Conservation (phyloP, 2,888 invertebrate genomes). For the Ashinkailepas kermadecensis region DNA sequence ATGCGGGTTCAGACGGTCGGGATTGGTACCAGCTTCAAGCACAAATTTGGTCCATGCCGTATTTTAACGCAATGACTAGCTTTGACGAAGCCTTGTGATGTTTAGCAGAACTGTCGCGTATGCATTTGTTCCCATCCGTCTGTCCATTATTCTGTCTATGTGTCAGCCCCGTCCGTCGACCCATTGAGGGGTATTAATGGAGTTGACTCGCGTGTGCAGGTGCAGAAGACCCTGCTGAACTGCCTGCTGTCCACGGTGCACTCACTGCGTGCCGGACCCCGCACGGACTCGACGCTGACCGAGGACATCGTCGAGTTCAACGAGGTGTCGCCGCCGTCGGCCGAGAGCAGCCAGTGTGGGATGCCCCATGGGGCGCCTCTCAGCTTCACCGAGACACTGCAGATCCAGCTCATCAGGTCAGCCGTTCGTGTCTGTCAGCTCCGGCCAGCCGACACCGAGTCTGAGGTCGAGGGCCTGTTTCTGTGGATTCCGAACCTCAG, state of each 20-base stretch:
- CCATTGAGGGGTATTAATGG: no score
- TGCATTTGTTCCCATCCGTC: no score
- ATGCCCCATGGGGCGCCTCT: constrained; percentile 40
- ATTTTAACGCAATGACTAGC: no score
- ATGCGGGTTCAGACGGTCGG: no score
- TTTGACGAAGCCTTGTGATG: no score
- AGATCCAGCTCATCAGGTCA: constrained; percentile 56
- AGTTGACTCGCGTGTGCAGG: constrained; percentile 32
- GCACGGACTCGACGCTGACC: constrained; percentile 51
- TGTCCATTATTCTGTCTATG: no score
- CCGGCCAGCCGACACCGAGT: constrained; percentile 29
- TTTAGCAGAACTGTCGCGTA: no score
- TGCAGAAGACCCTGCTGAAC: constrained; percentile 74
- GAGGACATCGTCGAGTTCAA: constrained; percentile 68
- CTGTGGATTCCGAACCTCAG: no score
- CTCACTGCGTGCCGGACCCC: constrained; percentile 8
- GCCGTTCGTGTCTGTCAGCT: constrained; percentile 23
- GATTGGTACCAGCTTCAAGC: no score
- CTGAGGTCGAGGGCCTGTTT: constrained; percentile 17
- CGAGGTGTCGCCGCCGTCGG: constrained; percentile 41
- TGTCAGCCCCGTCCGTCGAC: no score
- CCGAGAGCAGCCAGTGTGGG: background rate
- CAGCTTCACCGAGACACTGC: constrained; percentile 54
- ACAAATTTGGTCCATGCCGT: no score
- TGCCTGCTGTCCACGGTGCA: constrained; percentile 65